Base-by-base conservation (phyloP, 2,888 invertebrate genomes). In the Steinernema hermaphroditum region DNA sequence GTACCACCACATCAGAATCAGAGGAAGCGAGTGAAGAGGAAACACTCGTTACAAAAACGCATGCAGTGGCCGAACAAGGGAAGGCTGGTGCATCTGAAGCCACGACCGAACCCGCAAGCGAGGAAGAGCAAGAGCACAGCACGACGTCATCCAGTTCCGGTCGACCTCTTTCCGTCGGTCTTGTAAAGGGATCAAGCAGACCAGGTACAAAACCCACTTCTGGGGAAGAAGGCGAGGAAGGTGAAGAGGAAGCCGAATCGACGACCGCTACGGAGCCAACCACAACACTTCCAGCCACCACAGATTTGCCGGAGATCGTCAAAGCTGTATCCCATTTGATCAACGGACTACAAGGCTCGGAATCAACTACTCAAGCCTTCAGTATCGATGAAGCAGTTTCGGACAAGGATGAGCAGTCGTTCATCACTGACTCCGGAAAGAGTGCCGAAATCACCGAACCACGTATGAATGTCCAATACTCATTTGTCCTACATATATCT, bases 1-100 rank as follows among this genome's bases (percentile, higher is more conserved):
- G 46, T n/a, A n/a, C n/a, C 46, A 19, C 46, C 46, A 41, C 43
- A 14, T 41, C 43, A 19, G 50, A 73, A 14, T 19, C 62, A 4
- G 69, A 72, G 19, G 71, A 74, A 24, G 44, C 37, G n/a, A 54
- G 14, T 22, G 68, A 68, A 72, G 62, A 44, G 22, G 70, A 29
- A 43, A 32, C 49, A 34, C 27, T 19, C 34, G 70, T 70, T 34
- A 50, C 70, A 16, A 46, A 46, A 19, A 46, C 22, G n/a, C 46
- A 46, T n/a, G 46, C 9, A 46, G 46, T 19, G 22, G 16, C n/a
- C 6, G 46, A n/a, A 16, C 46, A 19, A 46, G 46, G 16, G 68
- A 54, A 46, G 68, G 50, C 24, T 46, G 62, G 37, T 14, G n/a
- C 57, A n/a, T 8, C 62, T 9, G 41, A n/a, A 12, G 41, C 34